These are phyloP conservation scores for Rynchops niger DNA, from an alignment of 2,113 vertebrate genomes.

Conservation along the genomic window DNA sequence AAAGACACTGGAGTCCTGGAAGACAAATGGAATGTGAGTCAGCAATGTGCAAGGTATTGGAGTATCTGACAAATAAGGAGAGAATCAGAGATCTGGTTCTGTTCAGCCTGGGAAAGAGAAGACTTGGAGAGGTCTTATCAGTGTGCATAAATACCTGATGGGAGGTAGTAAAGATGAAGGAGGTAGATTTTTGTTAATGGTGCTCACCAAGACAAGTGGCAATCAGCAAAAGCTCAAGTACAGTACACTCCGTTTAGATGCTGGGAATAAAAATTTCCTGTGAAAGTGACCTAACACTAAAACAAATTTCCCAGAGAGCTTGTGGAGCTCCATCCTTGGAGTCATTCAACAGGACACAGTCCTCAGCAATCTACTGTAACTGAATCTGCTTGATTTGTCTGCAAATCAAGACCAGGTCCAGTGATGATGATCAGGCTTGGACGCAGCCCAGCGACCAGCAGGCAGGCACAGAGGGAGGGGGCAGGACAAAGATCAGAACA, in stretches of 20 bases:
- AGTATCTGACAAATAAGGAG: not conserved
- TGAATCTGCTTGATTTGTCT: not conserved
- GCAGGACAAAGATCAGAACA: not conserved
- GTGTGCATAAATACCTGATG: not conserved
- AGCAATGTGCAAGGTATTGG: fast-evolving
- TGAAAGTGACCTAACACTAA: not conserved
- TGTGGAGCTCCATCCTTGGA: not conserved
- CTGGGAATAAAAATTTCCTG: not conserved
- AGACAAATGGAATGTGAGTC: not conserved
- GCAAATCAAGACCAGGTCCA: not conserved
- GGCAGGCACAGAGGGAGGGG: not conserved
- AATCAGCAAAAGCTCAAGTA: not conserved
- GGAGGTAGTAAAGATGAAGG: not conserved
- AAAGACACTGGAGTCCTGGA: not conserved
- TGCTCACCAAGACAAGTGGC: not conserved
- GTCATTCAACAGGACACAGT: not conserved
- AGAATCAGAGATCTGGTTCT: not conserved
- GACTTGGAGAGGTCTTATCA: not conserved
- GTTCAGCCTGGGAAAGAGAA: not conserved
- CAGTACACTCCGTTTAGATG: not conserved
- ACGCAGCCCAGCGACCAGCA: no score
- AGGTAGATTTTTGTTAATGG: not conserved
- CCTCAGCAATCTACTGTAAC: not conserved
- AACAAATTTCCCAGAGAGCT: not conserved
- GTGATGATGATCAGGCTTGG: not conserved